These are phyloP conservation scores for Schizopygopsis malacanthus DNA, from an alignment of 2,797 vertebrate genomes.

Conservation along the genomic window DNA sequence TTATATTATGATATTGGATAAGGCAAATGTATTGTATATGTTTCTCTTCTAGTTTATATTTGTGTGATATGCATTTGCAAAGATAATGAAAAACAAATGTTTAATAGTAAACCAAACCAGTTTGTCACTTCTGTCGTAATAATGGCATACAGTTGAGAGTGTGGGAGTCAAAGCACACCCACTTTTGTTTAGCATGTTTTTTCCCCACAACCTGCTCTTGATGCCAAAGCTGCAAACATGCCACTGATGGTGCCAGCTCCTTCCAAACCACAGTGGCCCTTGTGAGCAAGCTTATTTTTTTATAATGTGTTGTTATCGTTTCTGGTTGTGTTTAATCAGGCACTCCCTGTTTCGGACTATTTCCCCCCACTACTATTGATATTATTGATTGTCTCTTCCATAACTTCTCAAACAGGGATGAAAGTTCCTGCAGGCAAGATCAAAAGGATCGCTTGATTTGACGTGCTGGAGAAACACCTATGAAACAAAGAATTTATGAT, in stretches of 20 bases:
- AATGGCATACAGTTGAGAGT: conserved; percentile 17
- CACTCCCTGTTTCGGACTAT: conserved; percentile 11
- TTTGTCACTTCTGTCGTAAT: conserved; percentile 36
- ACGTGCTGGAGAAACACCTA: conserved; percentile 64
- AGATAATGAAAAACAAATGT: not conserved
- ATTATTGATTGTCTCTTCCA: conserved; percentile 51
- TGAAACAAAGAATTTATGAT: conserved; percentile 81
- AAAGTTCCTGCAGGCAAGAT: conserved; percentile 60
- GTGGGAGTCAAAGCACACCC: conserved; percentile 22
- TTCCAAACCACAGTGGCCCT: not conserved
- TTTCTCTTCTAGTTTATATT: conserved; percentile 10
- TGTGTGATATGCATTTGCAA: conserved; percentile 7
- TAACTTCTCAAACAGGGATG: conserved; percentile 50
- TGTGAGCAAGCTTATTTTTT: conserved; percentile 17
- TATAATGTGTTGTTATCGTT: conserved; percentile 34
- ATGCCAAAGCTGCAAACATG: conserved; percentile 22
- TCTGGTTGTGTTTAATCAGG: conserved; percentile 55
- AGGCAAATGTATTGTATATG: not conserved
- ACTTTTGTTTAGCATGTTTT: conserved; percentile 44
- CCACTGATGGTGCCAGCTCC: conserved; percentile 12
- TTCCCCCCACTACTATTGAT: conserved; percentile 49
- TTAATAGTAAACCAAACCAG: conserved; percentile 29
- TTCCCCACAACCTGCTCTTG: conserved; percentile 46
- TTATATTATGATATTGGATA: not conserved
- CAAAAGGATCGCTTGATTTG: conserved; percentile 52